Conservation (phyloP, 2,797 vertebrate genomes). For the Cyclopterus lumpus region DNA sequence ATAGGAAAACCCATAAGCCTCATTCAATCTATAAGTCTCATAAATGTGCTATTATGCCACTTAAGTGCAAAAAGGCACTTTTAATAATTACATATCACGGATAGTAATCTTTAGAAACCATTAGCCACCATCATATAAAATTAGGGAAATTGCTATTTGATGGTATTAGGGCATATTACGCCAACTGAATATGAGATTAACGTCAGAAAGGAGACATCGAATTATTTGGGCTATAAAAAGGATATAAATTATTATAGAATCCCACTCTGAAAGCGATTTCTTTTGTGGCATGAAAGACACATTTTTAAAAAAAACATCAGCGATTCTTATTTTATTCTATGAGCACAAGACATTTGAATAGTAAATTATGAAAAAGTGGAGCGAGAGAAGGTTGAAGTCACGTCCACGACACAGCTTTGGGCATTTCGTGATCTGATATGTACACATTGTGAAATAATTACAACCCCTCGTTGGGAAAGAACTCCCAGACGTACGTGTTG, state of each 20-base stretch:
- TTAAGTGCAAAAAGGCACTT: neutral
- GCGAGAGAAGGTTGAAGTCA: neutral
- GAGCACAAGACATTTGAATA: neutral
- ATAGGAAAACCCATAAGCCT: conserved; percentile 11
- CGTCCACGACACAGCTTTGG: too few species aligned
- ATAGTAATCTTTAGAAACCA: conserved; percentile 20
- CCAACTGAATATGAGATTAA: neutral
- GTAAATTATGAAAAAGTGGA: neutral
- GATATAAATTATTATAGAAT: neutral
- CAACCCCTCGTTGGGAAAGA: neutral
- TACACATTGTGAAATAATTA: too few species aligned
- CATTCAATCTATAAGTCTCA: conserved; percentile 11
- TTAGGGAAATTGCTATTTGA: conserved; percentile 4
- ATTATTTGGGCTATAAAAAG: neutral
- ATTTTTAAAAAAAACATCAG: neutral
- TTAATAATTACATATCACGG: conserved; percentile 20
- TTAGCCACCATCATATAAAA: neutral
- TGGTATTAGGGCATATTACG: neutral
- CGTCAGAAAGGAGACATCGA: neutral
- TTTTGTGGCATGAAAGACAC: neutral
- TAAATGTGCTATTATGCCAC: conserved; percentile 30
- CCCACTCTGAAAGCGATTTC: neutral
- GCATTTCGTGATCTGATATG: neutral
- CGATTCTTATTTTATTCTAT: neutral
- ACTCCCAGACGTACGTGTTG: too few species aligned